phyloP scores from a whole-genome alignment of 2,113 vertebrate genomes.

The human (Homo sapiens) region DNA sequence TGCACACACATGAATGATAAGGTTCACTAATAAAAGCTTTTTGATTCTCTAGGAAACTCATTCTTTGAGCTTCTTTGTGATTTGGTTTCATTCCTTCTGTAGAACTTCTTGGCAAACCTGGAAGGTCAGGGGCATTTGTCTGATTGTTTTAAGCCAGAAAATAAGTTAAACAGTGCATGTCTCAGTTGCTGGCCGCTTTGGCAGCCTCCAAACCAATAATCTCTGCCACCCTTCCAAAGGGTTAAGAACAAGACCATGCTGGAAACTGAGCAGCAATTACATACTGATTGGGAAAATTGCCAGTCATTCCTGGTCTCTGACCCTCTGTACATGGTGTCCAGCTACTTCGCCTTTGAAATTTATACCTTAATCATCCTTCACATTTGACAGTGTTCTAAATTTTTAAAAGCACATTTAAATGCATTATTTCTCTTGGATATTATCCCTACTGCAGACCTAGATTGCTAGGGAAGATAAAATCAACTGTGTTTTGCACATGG shows the following conservation, averaged over 20 bases:
- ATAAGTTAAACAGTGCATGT: background rate
- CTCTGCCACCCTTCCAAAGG: background rate
- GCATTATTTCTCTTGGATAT: background rate
- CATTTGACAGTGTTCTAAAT: slow-evolving; percentile 49
- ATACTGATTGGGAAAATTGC: slow-evolving; percentile 37
- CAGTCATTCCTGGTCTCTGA: slow-evolving; percentile 53
- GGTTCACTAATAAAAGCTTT: background rate
- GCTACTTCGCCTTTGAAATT: slow-evolving; percentile 56
- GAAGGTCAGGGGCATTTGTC: background rate
- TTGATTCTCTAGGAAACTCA: background rate
- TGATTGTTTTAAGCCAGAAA: background rate
- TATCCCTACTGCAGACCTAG: background rate
- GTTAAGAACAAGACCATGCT: background rate
- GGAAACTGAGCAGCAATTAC: slow-evolving; percentile 15
- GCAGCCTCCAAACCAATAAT: background rate
- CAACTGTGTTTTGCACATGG: background rate
- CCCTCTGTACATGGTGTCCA: slow-evolving; percentile 29
- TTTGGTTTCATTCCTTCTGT: background rate
- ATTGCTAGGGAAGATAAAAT: background rate
- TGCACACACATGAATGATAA: background rate
- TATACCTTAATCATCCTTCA: slow-evolving; percentile 52
- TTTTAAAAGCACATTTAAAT: slow-evolving; percentile 58
- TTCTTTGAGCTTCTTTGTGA: background rate
- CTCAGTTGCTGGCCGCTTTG: background rate
- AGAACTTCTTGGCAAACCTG: background rate